phyloP scores from a whole-genome alignment of 1,140 invertebrate genomes.

The Nasonia giraulti region DNA sequence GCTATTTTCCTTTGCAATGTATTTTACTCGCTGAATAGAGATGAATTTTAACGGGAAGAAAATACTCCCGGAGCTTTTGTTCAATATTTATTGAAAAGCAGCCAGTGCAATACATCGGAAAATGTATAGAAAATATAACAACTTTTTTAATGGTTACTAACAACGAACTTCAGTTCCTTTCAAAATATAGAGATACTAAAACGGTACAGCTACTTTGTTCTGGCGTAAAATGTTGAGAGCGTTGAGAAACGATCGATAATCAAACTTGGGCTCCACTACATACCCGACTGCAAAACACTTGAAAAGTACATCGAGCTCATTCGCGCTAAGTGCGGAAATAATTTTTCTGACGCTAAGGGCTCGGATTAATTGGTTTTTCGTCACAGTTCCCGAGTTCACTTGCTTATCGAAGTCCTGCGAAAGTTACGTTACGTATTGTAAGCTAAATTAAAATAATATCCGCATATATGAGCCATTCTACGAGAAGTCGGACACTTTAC shows the following conservation, averaged over 20 bases:
- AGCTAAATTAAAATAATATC: too few species aligned
- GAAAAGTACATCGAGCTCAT: conserved; percentile 79
- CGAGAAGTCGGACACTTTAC: too few species aligned
- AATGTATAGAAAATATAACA: too few species aligned
- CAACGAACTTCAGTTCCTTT: too few species aligned
- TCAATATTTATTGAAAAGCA: too few species aligned
- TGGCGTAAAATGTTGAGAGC: conserved; percentile 74
- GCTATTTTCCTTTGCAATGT: too few species aligned
- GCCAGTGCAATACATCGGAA: too few species aligned
- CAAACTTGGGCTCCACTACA: conserved; percentile 76
- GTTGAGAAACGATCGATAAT: conserved; percentile 77
- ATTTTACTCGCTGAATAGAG: too few species aligned
- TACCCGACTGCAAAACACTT: conserved; percentile 80
- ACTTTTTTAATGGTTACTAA: too few species aligned
- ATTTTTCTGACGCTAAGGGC: conserved; percentile 78
- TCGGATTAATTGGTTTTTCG: conserved; percentile 76
- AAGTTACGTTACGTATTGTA: not conserved
- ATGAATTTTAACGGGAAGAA: too few species aligned
- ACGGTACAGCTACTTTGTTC: conserved; percentile 63
- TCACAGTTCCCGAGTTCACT: conserved; percentile 77
- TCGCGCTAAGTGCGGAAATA: conserved; percentile 75
- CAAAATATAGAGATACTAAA: not conserved
- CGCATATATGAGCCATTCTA: too few species aligned
- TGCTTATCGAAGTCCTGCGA: conserved; percentile 80
- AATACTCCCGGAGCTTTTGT: too few species aligned